Base-by-base conservation (phyloP, 2,888 invertebrate species). In the Bembecia ichneumoniformis region DNA sequence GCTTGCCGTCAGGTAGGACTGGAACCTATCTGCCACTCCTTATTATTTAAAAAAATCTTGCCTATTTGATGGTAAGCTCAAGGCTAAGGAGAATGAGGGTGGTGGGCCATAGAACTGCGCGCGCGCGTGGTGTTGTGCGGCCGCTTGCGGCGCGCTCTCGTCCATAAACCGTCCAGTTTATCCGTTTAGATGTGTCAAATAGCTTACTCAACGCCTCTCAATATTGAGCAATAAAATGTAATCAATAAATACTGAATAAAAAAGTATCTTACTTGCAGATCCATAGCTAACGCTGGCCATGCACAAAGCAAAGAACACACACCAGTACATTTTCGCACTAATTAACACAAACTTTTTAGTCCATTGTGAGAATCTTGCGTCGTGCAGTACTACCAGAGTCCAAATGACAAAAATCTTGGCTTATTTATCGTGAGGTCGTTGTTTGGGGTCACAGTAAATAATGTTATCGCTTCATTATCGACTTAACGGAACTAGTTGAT, bases 371-470 rank as follows among this genome's bases (percentile, higher is more conserved):
- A 52, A 58, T 58, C 67, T 65, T 59, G 58, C 61, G 64, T 55
- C 57, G 63, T 64, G 63, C 68, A 28, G 28, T 28, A 75, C 65
- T 66, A 66, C 63, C 55, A 66, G 64, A 66, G 64, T 63, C 62
- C 62, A 71, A 82, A 78, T 83, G 79, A 81, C 68, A 61, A 64
- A 66, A 73, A 63, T 66, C 63, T 57, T 57, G 62, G 61, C 58
- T 59, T 59, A 56, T 52, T 64, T 77, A 81, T 77, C 76, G 53
- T 50, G 51, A 67, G 78, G 73, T 77, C 75, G 62, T 58, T 63
- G 58, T 57, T 68, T 53, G 64, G 73, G 83, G 80, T 82, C 79
- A 75, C 63, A 68, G 77, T 79, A 74, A 80, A 79, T 67, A 75
- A 58, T 71, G 69, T 77, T 82, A 82, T 79, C 81, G 54, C 56